These are phyloP conservation scores for Enteromius thamalakanensis DNA, from an alignment of 2,797 vertebrate genomes.

Conservation along the genomic window DNA sequence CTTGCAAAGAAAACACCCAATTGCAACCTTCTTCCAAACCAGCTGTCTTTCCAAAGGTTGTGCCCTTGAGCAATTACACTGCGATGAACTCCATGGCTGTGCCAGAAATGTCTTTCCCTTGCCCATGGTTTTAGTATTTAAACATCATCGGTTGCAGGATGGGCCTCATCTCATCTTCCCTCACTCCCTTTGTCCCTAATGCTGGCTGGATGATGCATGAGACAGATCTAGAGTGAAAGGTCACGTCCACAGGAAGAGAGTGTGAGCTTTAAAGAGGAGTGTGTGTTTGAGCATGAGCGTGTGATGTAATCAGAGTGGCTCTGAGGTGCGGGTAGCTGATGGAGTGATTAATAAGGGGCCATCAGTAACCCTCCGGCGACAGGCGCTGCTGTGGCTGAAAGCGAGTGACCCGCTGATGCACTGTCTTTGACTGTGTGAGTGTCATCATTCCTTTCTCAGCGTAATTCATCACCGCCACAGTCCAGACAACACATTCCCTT, in stretches of 20 bases:
- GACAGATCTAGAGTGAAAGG: constrained; percentile 52
- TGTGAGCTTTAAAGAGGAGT: constrained; percentile 42
- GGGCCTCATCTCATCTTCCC: constrained; percentile 18
- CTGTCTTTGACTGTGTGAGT: constrained; percentile 51
- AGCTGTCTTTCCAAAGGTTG: background rate
- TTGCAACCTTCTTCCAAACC: constrained; percentile 19
- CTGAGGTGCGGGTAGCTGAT: constrained; percentile 56
- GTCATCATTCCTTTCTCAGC: constrained; percentile 43
- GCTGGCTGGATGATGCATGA: constrained; percentile 56
- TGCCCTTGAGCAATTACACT: constrained; percentile 23
- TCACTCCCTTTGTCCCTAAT: constrained; percentile 7
- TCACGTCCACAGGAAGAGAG: constrained; percentile 47
- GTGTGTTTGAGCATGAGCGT: constrained; percentile 34
- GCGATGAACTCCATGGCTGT: background rate
- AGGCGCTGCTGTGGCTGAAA: constrained; percentile 55
- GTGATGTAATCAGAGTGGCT: constrained; percentile 39
- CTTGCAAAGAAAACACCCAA: background rate
- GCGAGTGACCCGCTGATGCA: constrained; percentile 55
- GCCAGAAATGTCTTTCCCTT: constrained; percentile 44
- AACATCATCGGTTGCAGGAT: constrained; percentile 30
- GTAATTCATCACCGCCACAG: constrained; percentile 65
- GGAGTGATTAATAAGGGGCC: constrained; percentile 70
- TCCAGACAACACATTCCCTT: constrained; percentile 45
- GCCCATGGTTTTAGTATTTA: constrained; percentile 47
- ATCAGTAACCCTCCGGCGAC: constrained; percentile 63